These are phyloP conservation scores for Coelopa frigida DNA, from an alignment of 1,140 invertebrate species.

Conservation along the genomic window DNA sequence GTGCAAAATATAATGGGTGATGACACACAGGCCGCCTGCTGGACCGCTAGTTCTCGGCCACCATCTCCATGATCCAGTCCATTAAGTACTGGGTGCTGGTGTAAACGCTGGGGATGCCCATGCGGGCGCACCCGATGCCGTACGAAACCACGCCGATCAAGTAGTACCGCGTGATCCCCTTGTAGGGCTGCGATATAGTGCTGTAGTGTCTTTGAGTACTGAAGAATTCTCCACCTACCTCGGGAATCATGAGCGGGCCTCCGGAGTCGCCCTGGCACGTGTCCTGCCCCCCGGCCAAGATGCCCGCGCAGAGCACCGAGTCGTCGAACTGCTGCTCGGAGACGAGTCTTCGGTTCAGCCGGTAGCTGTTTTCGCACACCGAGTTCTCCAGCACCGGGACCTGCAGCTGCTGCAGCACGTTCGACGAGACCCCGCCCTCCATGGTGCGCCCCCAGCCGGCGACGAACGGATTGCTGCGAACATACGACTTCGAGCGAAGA, in stretches of 20 bases:
- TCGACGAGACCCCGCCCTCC: conserved; percentile 50
- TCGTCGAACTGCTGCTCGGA: conserved; percentile 51
- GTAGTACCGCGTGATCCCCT: conserved; percentile 40
- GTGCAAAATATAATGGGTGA: too few relatives aligned
- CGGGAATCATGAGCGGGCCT: conserved; percentile 63
- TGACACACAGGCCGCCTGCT: too few relatives aligned
- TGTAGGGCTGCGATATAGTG: conserved; percentile 16
- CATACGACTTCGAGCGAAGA: conserved; percentile 41
- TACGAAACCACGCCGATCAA: conserved; percentile 61
- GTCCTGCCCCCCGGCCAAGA: conserved; percentile 61
- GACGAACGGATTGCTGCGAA: conserved; percentile 49
- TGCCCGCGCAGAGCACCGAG: conserved; percentile 67
- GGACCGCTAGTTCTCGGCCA: too few relatives aligned
- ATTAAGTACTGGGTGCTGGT: conserved; percentile 53
- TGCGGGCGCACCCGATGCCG: conserved; percentile 56
- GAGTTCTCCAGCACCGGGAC: conserved; percentile 58
- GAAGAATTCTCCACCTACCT: conserved; percentile 48
- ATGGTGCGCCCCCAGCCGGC: conserved; percentile 61
- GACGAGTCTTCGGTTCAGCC: conserved; percentile 30
- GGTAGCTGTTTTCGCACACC: conserved; percentile 55
- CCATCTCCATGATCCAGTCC: conserved; percentile 16
- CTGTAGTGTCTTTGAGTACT: background rate
- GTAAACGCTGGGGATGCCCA: conserved; percentile 63
- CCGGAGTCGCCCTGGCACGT: conserved; percentile 77
- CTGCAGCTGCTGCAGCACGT: conserved; percentile 55